Conservation (phyloP, 2,113 vertebrate species). For the Cyphotilapia sp. region DNA sequence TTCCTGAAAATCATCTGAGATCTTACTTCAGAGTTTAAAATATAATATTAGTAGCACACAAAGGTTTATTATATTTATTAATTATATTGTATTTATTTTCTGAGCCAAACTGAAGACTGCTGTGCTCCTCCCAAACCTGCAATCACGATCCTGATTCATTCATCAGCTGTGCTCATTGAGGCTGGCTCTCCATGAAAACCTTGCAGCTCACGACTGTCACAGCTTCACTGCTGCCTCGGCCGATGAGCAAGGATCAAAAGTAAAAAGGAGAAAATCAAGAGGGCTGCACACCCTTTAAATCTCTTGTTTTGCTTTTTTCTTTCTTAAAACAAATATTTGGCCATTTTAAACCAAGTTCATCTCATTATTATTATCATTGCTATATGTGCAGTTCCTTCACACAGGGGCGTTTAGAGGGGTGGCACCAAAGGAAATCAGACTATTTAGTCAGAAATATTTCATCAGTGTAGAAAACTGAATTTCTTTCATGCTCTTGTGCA, state of each 20-base stretch:
- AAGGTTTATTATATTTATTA: not conserved
- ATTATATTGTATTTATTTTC: not conserved
- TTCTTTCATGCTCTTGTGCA: not conserved
- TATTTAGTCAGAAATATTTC: not conserved
- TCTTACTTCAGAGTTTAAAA: not conserved
- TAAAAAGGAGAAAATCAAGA: not conserved
- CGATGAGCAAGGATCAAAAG: accelerated
- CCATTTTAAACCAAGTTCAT: not conserved
- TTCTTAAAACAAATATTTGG: not conserved
- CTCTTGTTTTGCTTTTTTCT: not conserved
- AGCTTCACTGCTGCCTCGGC: not conserved
- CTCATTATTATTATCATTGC: not conserved
- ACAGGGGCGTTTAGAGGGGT: not conserved
- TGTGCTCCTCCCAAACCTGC: not conserved
- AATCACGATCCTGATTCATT: not conserved
- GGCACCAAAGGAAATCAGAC: not conserved
- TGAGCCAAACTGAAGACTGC: not conserved
- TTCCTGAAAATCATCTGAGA: not conserved
- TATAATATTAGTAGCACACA: not conserved
- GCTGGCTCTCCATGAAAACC: not conserved
- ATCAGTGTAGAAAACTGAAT: not conserved
- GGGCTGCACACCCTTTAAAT: not conserved
- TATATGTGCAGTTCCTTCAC: not conserved
- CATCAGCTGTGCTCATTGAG: not conserved
- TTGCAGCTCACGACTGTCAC: not conserved